Evolutionary conservation across 2,888 invertebrate genomes (phyloP).

Genomic region (Aleiodes alternator): DNA sequence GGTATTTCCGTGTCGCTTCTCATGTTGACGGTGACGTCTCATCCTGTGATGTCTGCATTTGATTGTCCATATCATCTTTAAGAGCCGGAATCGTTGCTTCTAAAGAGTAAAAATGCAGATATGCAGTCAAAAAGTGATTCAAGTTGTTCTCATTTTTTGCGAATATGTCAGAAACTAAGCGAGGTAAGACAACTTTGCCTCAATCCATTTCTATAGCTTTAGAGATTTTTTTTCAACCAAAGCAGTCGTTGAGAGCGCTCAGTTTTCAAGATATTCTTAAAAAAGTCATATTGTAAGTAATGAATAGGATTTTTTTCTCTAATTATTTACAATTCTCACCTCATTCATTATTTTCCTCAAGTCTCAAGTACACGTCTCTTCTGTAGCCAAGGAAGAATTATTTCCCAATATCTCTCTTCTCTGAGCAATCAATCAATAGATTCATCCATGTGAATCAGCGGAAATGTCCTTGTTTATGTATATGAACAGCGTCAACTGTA

Average conservation of each 20-base stretch:
- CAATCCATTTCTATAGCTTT: too few relatives aligned
- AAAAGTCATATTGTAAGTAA: too few relatives aligned
- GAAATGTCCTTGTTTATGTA: conserved; percentile 93
- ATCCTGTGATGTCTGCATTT: conserved; percentile 78
- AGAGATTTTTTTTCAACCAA: too few relatives aligned
- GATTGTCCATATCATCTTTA: conserved; percentile 93
- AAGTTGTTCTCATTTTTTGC: neutral
- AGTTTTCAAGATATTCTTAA: too few relatives aligned
- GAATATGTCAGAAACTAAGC: too few relatives aligned
- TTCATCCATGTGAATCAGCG: conserved; percentile 97
- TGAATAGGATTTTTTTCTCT: too few relatives aligned
- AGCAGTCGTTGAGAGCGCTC: too few relatives aligned
- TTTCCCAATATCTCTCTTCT: conserved; percentile 96
- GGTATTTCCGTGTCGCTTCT: conserved; percentile 72
- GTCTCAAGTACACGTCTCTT: conserved; percentile 93
- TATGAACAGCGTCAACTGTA: conserved; percentile 96
- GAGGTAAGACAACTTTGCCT: too few relatives aligned
- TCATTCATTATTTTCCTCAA: conserved; percentile 96
- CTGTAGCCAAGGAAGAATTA: conserved; percentile 95
- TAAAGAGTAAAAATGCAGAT: conserved; percentile 55
- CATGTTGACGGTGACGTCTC: conserved; percentile 66
- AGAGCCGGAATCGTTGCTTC: conserved; percentile 93
- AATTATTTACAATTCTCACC: too few relatives aligned
- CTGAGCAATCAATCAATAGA: conserved; percentile 95
- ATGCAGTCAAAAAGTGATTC: too few relatives aligned